These are phyloP conservation scores for Chrysomallon squamiferum DNA, from an alignment of 1,140 invertebrate species.

Conservation along the genomic window DNA sequence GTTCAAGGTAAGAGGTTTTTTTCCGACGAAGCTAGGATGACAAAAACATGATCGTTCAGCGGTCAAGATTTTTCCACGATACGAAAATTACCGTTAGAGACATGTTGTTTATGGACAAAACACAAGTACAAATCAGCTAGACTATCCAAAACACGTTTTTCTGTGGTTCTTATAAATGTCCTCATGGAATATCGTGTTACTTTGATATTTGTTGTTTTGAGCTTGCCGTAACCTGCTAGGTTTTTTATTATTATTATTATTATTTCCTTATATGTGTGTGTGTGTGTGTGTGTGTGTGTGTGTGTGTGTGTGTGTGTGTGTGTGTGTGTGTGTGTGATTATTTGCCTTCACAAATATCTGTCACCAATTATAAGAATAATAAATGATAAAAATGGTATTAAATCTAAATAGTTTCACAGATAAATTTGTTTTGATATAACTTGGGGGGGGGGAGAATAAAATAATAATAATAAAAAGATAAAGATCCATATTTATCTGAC, in stretches of 20 bases:
- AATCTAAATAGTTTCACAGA: no score
- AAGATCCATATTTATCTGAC: background rate
- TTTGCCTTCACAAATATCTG: no score
- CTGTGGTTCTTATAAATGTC: background rate
- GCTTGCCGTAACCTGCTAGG: background rate
- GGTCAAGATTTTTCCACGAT: background rate
- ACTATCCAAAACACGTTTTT: background rate
- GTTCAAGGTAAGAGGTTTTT: no score
- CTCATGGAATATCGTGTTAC: background rate
- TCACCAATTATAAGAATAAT: background rate
- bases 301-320: slow-evolving; percentile 10
- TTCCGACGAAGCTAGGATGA: no score
- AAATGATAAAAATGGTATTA: background rate
- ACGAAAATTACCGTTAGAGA: background rate
- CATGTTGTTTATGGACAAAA: background rate
- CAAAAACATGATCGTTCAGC: background rate
- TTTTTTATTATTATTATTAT: background rate
- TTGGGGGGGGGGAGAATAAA: background rate
- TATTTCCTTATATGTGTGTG: background rate
- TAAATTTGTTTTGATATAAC: background rate
- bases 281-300: no score
- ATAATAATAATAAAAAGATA: background rate
- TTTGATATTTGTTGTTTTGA: background rate
- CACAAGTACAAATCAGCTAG: background rate
- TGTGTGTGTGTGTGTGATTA: slow-evolving; percentile 5